phyloP scores from a whole-genome alignment of 2,888 invertebrate species.

The Meghimatium bilineatum region DNA sequence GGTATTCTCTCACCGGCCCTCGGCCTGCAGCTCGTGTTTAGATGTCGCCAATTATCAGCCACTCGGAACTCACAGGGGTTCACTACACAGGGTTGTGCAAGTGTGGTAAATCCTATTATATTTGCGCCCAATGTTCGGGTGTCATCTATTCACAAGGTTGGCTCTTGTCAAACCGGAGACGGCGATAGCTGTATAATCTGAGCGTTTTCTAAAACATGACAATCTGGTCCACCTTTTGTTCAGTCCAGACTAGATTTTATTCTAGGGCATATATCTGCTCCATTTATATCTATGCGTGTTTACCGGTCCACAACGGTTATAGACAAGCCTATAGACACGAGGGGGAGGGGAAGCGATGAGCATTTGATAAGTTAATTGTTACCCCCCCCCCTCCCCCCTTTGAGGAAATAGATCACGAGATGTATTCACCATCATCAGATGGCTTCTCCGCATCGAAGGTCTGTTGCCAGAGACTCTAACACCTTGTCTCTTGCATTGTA shows the following conservation, averaged over 20 bases:
- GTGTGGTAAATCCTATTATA: conserved; percentile 28
- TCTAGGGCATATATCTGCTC: not conserved
- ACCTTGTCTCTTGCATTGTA: no score
- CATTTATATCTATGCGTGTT: not conserved
- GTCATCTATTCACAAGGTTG: conserved; percentile 11
- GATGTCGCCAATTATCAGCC: conserved; percentile 36
- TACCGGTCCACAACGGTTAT: not conserved
- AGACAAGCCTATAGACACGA: no score
- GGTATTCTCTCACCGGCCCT: conserved; percentile 14
- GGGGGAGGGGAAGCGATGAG: no score
- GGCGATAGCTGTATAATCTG: not conserved
- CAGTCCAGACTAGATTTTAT: not conserved
- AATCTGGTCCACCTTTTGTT: not conserved
- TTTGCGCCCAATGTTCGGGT: conserved; percentile 12
- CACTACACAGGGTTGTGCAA: conserved; percentile 9
- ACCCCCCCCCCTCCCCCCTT: no score
- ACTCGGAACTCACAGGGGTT: conserved; percentile 29
- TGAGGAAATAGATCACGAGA: no score
- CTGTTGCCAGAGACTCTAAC: no score
- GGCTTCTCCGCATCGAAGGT: no score
- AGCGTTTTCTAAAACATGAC: not conserved
- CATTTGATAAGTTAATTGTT: no score
- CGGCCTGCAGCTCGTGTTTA: conserved; percentile 28
- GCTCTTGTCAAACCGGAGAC: conserved; percentile 19
- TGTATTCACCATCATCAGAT: no score